Evolutionary conservation across 2,113 vertebrate genomes (phyloP).

Genomic region (Uropsilus gracilis): DNA sequence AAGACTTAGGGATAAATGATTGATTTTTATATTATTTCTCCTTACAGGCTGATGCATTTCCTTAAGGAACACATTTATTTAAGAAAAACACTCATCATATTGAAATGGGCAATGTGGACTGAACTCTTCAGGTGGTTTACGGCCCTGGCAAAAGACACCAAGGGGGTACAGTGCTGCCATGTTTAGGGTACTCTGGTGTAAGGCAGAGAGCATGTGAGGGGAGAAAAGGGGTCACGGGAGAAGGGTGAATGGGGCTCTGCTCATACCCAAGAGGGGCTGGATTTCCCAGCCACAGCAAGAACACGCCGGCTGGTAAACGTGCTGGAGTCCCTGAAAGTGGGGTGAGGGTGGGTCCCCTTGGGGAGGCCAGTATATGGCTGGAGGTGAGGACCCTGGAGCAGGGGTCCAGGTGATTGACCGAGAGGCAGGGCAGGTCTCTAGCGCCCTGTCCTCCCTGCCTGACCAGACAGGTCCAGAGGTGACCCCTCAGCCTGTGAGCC

Average conservation of each 20-base stretch:
- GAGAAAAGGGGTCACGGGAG: background rate
- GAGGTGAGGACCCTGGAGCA: background rate
- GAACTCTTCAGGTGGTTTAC: background rate
- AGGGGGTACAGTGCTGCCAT: background rate
- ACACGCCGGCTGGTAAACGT: fast-evolving
- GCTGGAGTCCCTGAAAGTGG: background rate
- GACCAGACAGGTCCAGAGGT: background rate
- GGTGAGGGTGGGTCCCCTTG: background rate
- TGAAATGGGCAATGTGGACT: background rate
- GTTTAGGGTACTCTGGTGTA: background rate
- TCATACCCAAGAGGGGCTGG: background rate
- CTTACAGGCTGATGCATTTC: background rate
- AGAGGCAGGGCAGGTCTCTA: too few species aligned
- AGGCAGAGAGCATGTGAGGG: background rate
- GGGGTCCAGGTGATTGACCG: background rate
- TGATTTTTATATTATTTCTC: background rate
- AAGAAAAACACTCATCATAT: background rate
- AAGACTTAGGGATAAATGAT: background rate
- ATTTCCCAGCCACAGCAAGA: background rate
- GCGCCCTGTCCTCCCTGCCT: background rate
- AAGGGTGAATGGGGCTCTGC: background rate
- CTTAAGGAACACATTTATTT: background rate
- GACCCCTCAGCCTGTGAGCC: background rate
- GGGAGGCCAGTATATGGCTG: background rate
- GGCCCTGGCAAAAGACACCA: background rate